Evolutionary conservation across 2,113 vertebrate species (phyloP).

Genomic region (Pantherophis guttatus): DNA sequence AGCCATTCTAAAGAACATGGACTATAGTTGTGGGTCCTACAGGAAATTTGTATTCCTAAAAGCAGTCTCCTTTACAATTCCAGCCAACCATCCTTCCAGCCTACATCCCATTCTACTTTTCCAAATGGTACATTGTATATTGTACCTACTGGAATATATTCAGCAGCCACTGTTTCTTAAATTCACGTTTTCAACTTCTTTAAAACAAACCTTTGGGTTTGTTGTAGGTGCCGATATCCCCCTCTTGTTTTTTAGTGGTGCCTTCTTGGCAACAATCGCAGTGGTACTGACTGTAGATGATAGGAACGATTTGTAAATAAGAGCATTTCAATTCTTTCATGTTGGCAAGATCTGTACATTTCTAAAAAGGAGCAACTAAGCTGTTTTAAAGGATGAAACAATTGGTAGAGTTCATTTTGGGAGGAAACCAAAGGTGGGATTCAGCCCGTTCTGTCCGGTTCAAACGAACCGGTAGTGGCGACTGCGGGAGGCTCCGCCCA

Average conservation of each 20-base stretch:
- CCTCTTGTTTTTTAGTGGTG: neutral
- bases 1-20: conserved; percentile 16
- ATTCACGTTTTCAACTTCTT: neutral
- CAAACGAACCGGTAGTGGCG: too few species aligned
- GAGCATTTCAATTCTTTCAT: neutral
- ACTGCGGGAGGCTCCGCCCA: too few species aligned
- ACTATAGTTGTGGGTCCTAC: neutral
- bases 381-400: conserved; percentile 21
- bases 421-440: neutral
- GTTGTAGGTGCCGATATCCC: neutral
- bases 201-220: neutral
- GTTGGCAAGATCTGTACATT: conserved; percentile 2
- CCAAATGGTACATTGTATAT: neutral
- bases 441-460: too few species aligned
- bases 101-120: neutral
- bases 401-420: conserved; percentile 28
- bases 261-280: neutral
- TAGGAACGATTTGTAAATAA: neutral
- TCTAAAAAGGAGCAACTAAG: conserved; percentile 14
- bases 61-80: neutral
- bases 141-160: neutral
- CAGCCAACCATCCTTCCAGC: neutral
- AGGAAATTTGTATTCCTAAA: neutral
- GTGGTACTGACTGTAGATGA: neutral
- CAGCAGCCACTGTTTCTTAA: neutral